phyloP scores from a whole-genome alignment of 2,797 vertebrate genomes.

The Chiloscyllium punctatum region DNA sequence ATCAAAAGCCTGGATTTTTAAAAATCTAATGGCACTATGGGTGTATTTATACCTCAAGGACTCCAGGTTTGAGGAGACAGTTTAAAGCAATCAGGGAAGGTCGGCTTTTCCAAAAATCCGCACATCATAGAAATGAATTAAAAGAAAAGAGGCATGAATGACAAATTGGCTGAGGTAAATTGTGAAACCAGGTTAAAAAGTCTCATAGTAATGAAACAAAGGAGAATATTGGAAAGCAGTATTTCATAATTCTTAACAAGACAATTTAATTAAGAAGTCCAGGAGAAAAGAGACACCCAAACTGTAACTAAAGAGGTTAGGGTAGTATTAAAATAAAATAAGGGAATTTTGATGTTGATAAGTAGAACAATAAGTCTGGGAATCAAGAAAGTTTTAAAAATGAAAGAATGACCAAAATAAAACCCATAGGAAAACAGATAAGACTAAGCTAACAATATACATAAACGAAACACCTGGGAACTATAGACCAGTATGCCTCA shows the following conservation, averaged over 20 bases:
- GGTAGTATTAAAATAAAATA: background rate
- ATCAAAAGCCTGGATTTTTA: too few species aligned
- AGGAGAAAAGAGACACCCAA: background rate
- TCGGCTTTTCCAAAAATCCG: too few species aligned
- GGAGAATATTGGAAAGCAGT: background rate
- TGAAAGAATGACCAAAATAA: background rate
- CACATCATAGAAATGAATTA: background rate
- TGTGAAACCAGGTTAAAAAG: background rate
- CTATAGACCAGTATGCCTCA: too few species aligned
- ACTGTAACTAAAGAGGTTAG: background rate
- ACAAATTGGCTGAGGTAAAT: background rate
- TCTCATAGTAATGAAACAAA: background rate
- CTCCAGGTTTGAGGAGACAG: too few species aligned
- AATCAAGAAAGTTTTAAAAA: background rate
- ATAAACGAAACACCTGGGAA: too few species aligned
- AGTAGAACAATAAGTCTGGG: background rate
- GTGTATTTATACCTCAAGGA: too few species aligned
- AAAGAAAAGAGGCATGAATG: background rate
- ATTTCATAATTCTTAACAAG: background rate
- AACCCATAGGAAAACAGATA: too few species aligned
- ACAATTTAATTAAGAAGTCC: background rate
- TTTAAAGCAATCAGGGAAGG: too few species aligned
- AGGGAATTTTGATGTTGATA: background rate
- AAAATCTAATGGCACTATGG: too few species aligned
- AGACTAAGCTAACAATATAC: too few species aligned